Base-by-base conservation (phyloP, 2,888 invertebrate genomes). In the Pristionchus exspectatus region DNA sequence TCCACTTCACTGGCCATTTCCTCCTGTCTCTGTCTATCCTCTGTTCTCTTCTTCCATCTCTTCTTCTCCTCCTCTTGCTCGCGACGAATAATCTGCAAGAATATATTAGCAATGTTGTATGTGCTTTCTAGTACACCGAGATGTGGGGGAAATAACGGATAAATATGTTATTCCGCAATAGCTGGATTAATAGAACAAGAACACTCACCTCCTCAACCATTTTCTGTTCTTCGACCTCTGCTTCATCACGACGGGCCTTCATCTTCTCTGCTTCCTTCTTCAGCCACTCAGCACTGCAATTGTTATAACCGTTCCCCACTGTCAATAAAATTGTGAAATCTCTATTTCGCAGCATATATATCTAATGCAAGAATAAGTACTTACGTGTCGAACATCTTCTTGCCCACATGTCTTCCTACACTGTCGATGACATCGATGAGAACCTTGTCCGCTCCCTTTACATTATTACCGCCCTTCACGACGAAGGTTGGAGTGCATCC, bases 261-360 rank as follows among this genome's bases (percentile, higher is more conserved):
- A 56, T 84, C 84, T 84, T 84, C 84, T 84, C 84, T 0, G 84
- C 30, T 16, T 84, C 59, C 56, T 84, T 84, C 84, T 56, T 59
- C 18, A 59, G 2, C 59, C 56, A 56, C n/a, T 84, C 56, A 7
- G 84, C 54, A 21, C 84, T 84, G 84, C 7, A 84, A 77, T 5
- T 21, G 30, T 7, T n/a, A 38, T 54, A 54, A 54, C 24, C 7
- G 18, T 2, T 50, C 9, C 44, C 16, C 12, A 44, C 7, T 69
- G 27, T 30, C 30, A 30, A 10, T 21, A 24, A 12, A 30, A 77
- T 21, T 33, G n/a, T n/a, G 33, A 10, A 33, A 12, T n/a, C n/a
- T n/a, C n/a, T 38, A 38, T 38, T 38, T 38, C 38, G 38, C 2
- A 38, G 38, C 38, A 3, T 2, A 38, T 3, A 38, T 3, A 38